Evolutionary conservation across 2,888 invertebrate species (phyloP), one percentile per base, ranked within the genome.

Genomic region (Blastobasis lacticolella): DNA sequence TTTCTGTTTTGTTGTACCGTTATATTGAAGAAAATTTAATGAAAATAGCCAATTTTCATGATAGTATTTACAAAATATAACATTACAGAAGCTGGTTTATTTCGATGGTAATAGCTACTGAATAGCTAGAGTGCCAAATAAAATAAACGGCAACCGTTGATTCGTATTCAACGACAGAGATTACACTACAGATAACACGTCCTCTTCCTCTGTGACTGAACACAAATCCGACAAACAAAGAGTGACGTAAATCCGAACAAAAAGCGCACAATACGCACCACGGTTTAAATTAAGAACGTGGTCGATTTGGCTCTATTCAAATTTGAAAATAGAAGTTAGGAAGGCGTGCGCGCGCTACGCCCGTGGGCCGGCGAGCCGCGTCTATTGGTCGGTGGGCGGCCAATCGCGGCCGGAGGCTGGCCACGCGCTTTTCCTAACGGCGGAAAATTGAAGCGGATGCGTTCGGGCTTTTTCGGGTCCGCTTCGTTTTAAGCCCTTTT

Each of bases 261-360:
- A 42, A 42, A 42, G 42, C 9, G 9, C 10, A 8, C 9, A 10
- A n/a, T 42, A 48, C 54, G 42, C 53, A 54, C 57, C 67, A 63
- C 61, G 60, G 61, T 67, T 56, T 49, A 48, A 69, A 73, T 64
- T 69, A 68, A 66, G 68, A 71, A 67, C 60, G 64, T 58, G 56
- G 62, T 63, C 59, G 57, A 61, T 63, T 62, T 52, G 59, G 59
- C 57, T 70, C 71, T 77, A 78, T 79, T 77, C 67, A 76, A 80
- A 79, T 79, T 81, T 72, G 71, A 81, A 85, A 83, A 80, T 81
- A 81, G 82, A 78, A 74, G 66, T 75, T 72, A 73, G 75, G 79
- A 76, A 79, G 87, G 85, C 84, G 85, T 82, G 68, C 69, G 71
- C 77, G 61, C 66, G 63, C 60, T 59, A 64, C 69, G 66, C 69